These are phyloP conservation scores for Deilephila porcellus DNA, from an alignment of 2,888 invertebrate genomes.

Conservation along the genomic window DNA sequence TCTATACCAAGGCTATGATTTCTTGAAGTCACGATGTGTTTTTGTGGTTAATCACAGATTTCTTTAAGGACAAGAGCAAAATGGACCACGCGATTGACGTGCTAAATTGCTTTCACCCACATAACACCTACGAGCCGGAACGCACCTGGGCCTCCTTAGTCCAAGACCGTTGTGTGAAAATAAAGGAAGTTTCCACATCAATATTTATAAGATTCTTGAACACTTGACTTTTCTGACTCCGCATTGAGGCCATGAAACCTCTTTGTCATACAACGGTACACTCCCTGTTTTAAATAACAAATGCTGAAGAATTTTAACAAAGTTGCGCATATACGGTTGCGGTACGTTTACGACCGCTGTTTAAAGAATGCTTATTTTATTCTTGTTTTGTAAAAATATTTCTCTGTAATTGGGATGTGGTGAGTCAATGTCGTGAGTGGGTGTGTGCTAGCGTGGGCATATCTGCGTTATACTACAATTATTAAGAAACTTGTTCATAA, in stretches of 20 bases:
- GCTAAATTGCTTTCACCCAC: too few relatives aligned
- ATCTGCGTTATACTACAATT: constrained; percentile 21
- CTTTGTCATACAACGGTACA: constrained; percentile 13
- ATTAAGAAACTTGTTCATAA: constrained; percentile 5
- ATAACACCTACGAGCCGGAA: too few relatives aligned
- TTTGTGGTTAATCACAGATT: too few relatives aligned
- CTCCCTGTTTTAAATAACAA: constrained; percentile 21
- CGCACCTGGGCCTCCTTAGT: too few relatives aligned
- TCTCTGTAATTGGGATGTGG: constrained; percentile 18
- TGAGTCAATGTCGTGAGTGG: constrained; percentile 14
- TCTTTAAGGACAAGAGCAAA: too few relatives aligned
- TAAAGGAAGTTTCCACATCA: not conserved
- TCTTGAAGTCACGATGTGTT: too few relatives aligned
- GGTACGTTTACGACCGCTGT: constrained; percentile 14
- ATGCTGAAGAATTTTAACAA: constrained; percentile 25
- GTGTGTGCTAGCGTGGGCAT: constrained; percentile 16
- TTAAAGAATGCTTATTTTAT: constrained; percentile 21
- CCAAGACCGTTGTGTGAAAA: not conserved
- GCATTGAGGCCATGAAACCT: constrained; percentile 13
- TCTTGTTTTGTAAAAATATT: constrained; percentile 22
- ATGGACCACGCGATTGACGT: too few relatives aligned
- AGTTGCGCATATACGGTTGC: constrained; percentile 21
- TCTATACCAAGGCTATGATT: too few relatives aligned
- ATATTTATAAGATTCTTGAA: not conserved
- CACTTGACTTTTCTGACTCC: not conserved